These are phyloP conservation scores for Macquaria australasica DNA, from an alignment of 2,113 vertebrate species.

Conservation along the genomic window DNA sequence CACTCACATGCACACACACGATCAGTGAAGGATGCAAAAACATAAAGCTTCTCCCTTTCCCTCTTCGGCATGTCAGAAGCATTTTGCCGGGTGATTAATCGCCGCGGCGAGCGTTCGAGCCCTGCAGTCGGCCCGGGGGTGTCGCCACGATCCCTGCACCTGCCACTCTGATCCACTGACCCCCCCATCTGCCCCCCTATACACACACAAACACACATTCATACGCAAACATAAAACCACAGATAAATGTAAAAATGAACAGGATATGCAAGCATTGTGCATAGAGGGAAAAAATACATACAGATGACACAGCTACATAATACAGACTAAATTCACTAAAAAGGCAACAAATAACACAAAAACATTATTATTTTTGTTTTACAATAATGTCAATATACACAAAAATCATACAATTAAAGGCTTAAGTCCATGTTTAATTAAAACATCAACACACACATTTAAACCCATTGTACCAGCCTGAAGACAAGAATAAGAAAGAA, in stretches of 20 bases:
- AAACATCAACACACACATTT: background rate
- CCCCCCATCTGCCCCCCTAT: background rate
- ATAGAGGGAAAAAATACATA: background rate
- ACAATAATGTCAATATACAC: background rate
- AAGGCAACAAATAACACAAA: background rate
- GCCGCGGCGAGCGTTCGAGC: conserved; percentile 64
- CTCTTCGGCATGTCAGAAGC: conserved; percentile 78
- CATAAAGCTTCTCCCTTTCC: conserved; percentile 65
- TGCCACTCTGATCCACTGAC: conserved; percentile 72
- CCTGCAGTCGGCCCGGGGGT: conserved; percentile 65
- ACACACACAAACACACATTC: conserved; percentile 12
- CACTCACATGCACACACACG: conserved; percentile 15
- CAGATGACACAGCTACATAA: background rate
- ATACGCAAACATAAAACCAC: conserved; percentile 8
- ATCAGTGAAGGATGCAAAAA: conserved; percentile 71
- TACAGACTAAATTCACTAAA: background rate
- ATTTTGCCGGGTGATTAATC: conserved; percentile 83
- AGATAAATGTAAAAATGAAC: conserved; percentile 32
- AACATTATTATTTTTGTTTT: background rate
- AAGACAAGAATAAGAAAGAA: background rate
- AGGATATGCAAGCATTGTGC: conserved; percentile 1
- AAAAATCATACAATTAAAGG: background rate
- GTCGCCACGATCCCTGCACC: conserved; percentile 75
- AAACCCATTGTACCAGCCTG: background rate
- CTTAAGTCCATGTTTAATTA: background rate